Conservation (phyloP, 2,888 invertebrate species). For the Drosophila austrosaltans region DNA sequence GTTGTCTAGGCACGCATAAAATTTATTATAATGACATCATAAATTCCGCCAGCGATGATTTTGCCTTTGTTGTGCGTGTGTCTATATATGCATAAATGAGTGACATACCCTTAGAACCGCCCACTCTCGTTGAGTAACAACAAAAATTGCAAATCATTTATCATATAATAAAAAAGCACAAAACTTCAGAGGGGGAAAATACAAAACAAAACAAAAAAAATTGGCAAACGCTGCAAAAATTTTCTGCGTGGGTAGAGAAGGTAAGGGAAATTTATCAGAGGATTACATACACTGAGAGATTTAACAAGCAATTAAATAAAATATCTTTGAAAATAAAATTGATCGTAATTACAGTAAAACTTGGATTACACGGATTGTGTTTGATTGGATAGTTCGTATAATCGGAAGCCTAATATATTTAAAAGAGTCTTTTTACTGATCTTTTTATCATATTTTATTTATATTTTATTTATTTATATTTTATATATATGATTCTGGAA, state of each 20-base stretch:
- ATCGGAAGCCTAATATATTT: too few species aligned
- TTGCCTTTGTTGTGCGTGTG: conserved; percentile 27
- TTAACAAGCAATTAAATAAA: background rate
- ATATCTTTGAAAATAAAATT: too few species aligned
- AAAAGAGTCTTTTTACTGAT: too few species aligned
- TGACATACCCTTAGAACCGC: conserved; percentile 42
- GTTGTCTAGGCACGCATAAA: conserved; percentile 71
- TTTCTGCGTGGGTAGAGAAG: background rate
- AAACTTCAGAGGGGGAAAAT: conserved; percentile 4
- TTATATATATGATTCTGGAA: too few species aligned
- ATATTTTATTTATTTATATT: too few species aligned
- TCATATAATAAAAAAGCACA: conserved; percentile 55
- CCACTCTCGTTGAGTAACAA: conserved; percentile 26
- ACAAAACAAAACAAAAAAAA: conserved; percentile 20
- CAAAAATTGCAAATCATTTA: conserved; percentile 58
- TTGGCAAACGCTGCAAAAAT: conserved; percentile 26
- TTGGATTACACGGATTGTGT: too few species aligned
- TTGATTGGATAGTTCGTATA: too few species aligned
- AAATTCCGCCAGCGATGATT: conserved; percentile 61
- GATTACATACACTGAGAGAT: background rate
- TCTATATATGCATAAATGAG: conserved; percentile 39
- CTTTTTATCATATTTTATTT: too few species aligned
- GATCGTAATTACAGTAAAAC: too few species aligned
- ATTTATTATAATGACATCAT: conserved; percentile 79
- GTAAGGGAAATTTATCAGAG: background rate